These are phyloP conservation scores for Gobionotothen gibberifrons DNA, from an alignment of 2,797 vertebrate genomes.

Conservation along the genomic window DNA sequence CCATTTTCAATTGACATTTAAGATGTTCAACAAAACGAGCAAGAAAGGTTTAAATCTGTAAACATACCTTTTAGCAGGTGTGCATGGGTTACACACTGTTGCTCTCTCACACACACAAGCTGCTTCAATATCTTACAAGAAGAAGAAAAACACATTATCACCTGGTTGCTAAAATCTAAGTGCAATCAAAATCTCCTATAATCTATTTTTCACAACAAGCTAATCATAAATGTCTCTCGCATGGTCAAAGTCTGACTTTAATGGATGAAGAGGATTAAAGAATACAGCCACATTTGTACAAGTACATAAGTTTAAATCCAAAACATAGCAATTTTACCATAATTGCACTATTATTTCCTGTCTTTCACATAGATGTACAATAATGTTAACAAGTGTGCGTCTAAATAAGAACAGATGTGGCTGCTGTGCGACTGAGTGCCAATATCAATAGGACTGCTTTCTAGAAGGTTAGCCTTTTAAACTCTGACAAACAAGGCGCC, in stretches of 20 bases:
- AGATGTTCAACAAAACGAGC: slow-evolving; percentile 8
- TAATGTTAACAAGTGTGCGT: slow-evolving; percentile 22
- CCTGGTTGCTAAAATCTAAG: slow-evolving; percentile 38
- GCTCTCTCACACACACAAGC: background rate
- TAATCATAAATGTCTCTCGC: background rate
- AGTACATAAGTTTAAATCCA: background rate
- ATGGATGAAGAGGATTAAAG: slow-evolving; percentile 1
- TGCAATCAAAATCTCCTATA: slow-evolving; percentile 15
- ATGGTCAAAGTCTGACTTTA: background rate
- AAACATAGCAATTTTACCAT: background rate
- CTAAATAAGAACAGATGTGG: slow-evolving; percentile 38
- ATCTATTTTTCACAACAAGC: background rate
- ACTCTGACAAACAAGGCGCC: slow-evolving; percentile 24
- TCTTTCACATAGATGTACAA: slow-evolving; percentile 6
- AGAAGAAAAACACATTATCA: slow-evolving; percentile 47
- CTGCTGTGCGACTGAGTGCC: background rate
- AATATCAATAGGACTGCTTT: slow-evolving; percentile 28
- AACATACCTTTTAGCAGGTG: slow-evolving; percentile 3
- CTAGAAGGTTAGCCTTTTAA: slow-evolving; percentile 31
- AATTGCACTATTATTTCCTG: background rate
- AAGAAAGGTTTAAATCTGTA: background rate
- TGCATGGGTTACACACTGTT: background rate
- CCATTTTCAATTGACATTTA: slow-evolving; percentile 21
- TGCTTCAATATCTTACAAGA: slow-evolving; percentile 36
- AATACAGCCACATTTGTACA: background rate